Percentiles rank a stretch among this genome's conserved stretches.
Conservation (phyloP, 1,140 invertebrate species). For the Mya arenaria region DNA sequence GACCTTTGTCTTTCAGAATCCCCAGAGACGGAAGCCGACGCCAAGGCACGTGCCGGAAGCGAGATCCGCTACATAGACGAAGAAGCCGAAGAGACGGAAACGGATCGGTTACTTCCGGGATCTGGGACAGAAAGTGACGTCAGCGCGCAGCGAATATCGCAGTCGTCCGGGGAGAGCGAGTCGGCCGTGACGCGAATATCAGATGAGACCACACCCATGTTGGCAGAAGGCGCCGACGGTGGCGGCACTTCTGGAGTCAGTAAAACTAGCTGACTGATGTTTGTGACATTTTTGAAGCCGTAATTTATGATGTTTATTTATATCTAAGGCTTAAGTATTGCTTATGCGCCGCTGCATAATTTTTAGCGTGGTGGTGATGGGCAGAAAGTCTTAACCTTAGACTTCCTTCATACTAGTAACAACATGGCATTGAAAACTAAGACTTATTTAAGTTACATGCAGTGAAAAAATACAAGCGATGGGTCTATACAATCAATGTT, state of each 20-base stretch:
- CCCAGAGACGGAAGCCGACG: background rate
- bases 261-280: background rate
- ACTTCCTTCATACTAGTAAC: too few species aligned
- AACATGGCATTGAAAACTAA: too few species aligned
- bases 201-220: background rate
- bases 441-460: too few species aligned
- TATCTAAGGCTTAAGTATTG: too few species aligned
- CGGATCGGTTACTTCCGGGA: slow-evolving; percentile 1
- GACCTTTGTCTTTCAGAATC: background rate
- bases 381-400: too few species aligned
- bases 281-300: background rate
- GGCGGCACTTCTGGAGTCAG: background rate
- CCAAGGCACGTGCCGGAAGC: slow-evolving; percentile 4
- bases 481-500: too few species aligned
- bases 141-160: too few species aligned
- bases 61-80: slow-evolving; percentile 39
- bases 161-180: background rate
- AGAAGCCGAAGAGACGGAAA: slow-evolving; percentile 22
- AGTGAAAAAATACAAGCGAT: too few species aligned
- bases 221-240: background rate
- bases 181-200: background rate
- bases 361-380: too few species aligned
- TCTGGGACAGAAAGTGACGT: slow-evolving; percentile 1
- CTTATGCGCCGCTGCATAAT: too few species aligned
- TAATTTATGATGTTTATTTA: too few species aligned